Percentiles rank a stretch among this genome's conserved stretches.
Conservation (phyloP, 1,140 invertebrate species). For the Bombus polaris region DNA sequence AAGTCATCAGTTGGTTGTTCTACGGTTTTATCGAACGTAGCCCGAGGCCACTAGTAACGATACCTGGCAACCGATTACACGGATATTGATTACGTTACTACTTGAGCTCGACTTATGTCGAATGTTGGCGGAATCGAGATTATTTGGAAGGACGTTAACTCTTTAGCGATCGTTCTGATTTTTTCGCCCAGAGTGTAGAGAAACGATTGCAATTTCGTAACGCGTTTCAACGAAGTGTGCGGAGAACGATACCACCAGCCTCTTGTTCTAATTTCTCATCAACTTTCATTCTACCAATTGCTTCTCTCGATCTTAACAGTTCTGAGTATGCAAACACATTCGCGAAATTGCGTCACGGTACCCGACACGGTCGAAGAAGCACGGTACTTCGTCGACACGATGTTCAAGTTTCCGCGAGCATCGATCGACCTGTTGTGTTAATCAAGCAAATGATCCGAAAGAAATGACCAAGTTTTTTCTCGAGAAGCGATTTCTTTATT, state of each 20-base stretch:
- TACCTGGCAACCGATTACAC: constrained; percentile 49
- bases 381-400: not conserved
- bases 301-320: not conserved
- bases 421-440: not conserved
- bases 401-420: not conserved
- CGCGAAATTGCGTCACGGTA: not conserved
- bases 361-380: not conserved
- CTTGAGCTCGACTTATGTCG: not conserved
- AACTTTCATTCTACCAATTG: constrained; percentile 3
- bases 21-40: not conserved
- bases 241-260: not conserved
- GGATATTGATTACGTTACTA: constrained; percentile 56
- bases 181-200: not conserved
- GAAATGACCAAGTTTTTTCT: not conserved
- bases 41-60: not conserved
- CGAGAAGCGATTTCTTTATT: not conserved
- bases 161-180: too few relatives aligned
- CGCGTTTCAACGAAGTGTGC: not conserved
- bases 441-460: not conserved
- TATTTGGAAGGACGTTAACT: too few relatives aligned
- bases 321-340: not conserved
- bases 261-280: not conserved
- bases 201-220: not conserved
- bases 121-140: not conserved
- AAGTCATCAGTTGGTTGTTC: constrained; percentile 4